A percentile compares a stretch with the other conserved stretches of the same genome.
Conservation (phyloP, 2,888 invertebrate genomes). For the Brachylomia viminalis region DNA sequence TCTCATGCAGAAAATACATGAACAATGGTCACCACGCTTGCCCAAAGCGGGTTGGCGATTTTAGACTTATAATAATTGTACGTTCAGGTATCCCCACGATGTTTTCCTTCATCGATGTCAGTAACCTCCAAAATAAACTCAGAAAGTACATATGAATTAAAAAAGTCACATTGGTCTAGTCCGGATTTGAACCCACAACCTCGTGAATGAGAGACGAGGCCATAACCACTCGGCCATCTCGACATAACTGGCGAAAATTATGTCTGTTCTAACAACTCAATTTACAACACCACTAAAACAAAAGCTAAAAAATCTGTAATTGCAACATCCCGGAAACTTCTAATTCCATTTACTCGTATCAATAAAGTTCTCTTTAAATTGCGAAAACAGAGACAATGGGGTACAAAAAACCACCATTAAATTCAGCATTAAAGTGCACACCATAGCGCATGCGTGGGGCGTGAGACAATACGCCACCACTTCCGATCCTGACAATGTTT, state of each 20-base stretch:
- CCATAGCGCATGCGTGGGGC: constrained; percentile 74
- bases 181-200: not conserved
- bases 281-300: not conserved
- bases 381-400: constrained; percentile 65
- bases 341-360: constrained; percentile 7
- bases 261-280: not conserved
- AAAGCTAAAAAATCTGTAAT: constrained; percentile 26
- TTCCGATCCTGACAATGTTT: constrained; percentile 79
- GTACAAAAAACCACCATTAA: constrained; percentile 48
- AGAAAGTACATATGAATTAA: no score
- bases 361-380: constrained; percentile 49
- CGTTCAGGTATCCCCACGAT: no score
- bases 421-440: constrained; percentile 69
- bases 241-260: not conserved
- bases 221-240: not conserved
- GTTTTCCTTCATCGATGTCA: no score
- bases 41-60: no score
- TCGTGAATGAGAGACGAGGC: not conserved
- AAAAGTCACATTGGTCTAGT: not conserved
- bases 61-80: no score
- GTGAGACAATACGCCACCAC: constrained; percentile 86
- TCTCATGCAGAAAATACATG: no score
- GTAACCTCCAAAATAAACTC: no score
- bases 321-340: constrained; percentile 45
- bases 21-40: no score